Base-by-base conservation (phyloP, 1,140 invertebrate genomes). In the Aphidius gifuensis region DNA sequence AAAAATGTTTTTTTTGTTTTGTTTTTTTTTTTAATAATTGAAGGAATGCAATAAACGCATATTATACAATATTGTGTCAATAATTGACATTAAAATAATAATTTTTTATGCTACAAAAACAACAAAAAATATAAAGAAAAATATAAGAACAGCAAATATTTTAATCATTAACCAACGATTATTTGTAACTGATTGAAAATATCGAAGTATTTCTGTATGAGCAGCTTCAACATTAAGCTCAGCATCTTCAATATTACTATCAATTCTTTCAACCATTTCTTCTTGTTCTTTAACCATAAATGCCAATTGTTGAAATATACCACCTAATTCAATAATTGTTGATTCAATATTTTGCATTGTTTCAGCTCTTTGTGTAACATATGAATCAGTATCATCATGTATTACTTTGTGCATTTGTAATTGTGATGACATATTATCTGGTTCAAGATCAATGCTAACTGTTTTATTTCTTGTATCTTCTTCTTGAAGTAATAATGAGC, bases 141-240 rank as follows among this genome's bases (percentile, higher is more conserved):
- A 91, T 84, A 99, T 97, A 39, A 99, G 83, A 57, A 99, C 93
- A 59, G 89, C 97, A 83, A 99, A 99, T 64, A 99, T 91, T 87
- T 99, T 99, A 69, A 99, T 93, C 95, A 99, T 99, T 9, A 99
- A 84, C 93, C 96, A 99, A 70, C 97, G 86, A 83, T 99, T 99
- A 49, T 92, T 96, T 9, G 95, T 93, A 21, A 99, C 92, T 23
- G 93, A 96, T 80, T 96, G 94, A 78, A 99, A 99, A 83, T 99
- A 99, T 81, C 94, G 97, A 60, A 99, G 82, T 66, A 99, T 94
- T 84, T 99, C 96, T 21, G 90, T 85, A 77, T 99, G 97, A 21
- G 97, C 98, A 54, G 94, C 93, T 84, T 98, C 96, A 44, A 99
- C 94, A 82, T 99, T 99, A 70, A 98, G 75, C 77, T 93, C 91